Conservation (phyloP, 2,797 vertebrate genomes). For the Chelonia mydas region DNA sequence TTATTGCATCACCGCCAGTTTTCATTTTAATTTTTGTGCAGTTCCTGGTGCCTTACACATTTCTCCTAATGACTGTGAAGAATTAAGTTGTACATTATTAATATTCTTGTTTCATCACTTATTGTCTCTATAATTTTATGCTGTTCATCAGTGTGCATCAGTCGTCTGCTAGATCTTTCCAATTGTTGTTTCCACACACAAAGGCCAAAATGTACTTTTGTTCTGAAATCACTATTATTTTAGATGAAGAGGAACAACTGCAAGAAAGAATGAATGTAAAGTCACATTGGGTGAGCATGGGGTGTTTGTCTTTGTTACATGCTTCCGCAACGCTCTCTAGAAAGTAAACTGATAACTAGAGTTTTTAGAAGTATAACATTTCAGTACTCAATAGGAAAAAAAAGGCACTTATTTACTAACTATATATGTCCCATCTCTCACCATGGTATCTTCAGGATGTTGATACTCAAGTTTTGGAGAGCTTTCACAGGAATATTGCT, state of each 20-base stretch:
- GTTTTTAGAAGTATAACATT: neutral
- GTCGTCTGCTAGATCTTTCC: neutral
- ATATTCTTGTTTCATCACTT: neutral
- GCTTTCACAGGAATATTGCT: neutral
- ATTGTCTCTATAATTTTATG: neutral
- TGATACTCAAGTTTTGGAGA: neutral
- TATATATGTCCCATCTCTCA: neutral
- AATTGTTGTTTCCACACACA: neutral
- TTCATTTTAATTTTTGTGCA: neutral
- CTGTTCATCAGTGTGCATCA: neutral
- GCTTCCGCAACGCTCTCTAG: neutral
- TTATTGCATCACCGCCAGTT: neutral
- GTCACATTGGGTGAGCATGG: neutral
- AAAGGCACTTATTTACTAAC: neutral
- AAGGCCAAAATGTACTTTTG: neutral
- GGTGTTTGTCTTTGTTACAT: neutral
- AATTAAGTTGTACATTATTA: neutral
- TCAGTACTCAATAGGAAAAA: neutral
- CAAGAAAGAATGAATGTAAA: neutral
- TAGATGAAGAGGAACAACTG: neutral
- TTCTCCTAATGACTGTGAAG: neutral
- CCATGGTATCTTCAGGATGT: neutral
- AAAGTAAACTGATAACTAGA: neutral
- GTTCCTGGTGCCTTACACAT: neutral
- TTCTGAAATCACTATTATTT: neutral